These are phyloP conservation scores for Speoplatyrhinus poulsoni DNA, from an alignment of 2,113 vertebrate genomes.

Conservation along the genomic window DNA sequence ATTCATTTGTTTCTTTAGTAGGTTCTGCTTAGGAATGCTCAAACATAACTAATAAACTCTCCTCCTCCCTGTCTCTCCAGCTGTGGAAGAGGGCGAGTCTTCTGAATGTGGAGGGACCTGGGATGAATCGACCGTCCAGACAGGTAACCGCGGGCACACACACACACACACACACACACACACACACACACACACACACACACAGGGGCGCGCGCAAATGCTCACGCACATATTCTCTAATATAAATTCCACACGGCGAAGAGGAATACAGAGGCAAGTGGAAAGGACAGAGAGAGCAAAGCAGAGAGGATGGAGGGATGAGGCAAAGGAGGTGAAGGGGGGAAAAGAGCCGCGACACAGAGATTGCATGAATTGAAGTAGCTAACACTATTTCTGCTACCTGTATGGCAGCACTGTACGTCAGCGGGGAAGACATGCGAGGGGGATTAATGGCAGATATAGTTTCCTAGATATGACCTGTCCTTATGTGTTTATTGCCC, in stretches of 20 bases:
- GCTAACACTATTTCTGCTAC: too few species aligned
- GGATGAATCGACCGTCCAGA: constrained; percentile 87
- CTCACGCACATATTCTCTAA: constrained; percentile 72
- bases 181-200: constrained; percentile 50
- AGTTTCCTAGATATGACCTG: too few species aligned
- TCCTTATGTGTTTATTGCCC: too few species aligned
- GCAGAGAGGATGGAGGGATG: constrained; percentile 3
- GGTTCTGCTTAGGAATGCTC: too few species aligned
- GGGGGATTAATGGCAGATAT: neutral
- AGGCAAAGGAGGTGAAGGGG: constrained; percentile 10
- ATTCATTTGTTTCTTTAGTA: too few species aligned
- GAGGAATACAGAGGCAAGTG: constrained; percentile 1
- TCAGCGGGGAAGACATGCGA: neutral
- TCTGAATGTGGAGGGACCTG: constrained; percentile 90
- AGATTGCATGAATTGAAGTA: constrained; percentile 7
- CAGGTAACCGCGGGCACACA: constrained; percentile 74
- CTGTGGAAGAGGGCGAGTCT: constrained; percentile 93
- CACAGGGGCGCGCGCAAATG: constrained; percentile 25
- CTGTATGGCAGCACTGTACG: too few species aligned
- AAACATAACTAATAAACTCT: neutral
- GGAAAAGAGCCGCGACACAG: constrained; percentile 1
- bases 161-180: constrained; percentile 65
- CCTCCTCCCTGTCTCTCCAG: constrained; percentile 42
- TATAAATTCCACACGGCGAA: constrained; percentile 86
- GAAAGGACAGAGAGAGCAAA: constrained; percentile 9